Percentiles rank a stretch among this genome's conserved stretches.
These are phyloP conservation scores for Nebria salina DNA, from an alignment of 2,888 invertebrate genomes.

Conservation along the genomic window DNA sequence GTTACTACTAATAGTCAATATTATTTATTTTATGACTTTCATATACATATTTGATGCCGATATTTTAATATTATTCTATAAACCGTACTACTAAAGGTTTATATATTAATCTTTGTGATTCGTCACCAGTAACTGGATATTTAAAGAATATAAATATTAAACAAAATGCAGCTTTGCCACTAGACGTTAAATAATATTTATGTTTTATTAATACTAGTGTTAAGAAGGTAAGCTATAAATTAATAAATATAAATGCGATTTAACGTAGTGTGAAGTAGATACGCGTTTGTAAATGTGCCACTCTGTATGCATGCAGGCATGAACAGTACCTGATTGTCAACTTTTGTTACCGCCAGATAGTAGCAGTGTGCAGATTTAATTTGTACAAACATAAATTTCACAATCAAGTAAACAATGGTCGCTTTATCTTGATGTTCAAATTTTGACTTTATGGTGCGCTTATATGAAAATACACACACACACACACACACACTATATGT, in stretches of 20 bases:
- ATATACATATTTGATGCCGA: too few species aligned
- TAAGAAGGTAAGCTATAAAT: neutral
- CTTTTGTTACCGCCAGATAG: slow-evolving; percentile 60
- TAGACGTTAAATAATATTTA: too few species aligned
- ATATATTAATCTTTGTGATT: too few species aligned
- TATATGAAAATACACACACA: slow-evolving; percentile 61
- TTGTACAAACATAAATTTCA: slow-evolving; percentile 65
- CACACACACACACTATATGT: slow-evolving; percentile 58
- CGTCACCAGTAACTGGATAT: too few species aligned
- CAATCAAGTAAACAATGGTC: slow-evolving; percentile 64
- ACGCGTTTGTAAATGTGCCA: slow-evolving; percentile 49
- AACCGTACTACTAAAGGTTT: too few species aligned
- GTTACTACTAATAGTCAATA: too few species aligned
- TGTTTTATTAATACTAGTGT: neutral
- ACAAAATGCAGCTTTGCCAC: too few species aligned
- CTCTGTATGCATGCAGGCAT: slow-evolving; percentile 49
- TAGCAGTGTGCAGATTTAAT: slow-evolving; percentile 61
- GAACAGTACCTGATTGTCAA: slow-evolving; percentile 59
- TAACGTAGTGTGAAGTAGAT: neutral
- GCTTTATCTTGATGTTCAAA: slow-evolving; percentile 64
- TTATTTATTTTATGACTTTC: too few species aligned
- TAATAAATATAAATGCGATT: neutral
- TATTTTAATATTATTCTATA: too few species aligned
- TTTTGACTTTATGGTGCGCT: slow-evolving; percentile 62
- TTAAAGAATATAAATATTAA: too few species aligned